These are phyloP conservation scores for Grantiella picta DNA, from an alignment of 2,113 vertebrate species.

Conservation along the genomic window DNA sequence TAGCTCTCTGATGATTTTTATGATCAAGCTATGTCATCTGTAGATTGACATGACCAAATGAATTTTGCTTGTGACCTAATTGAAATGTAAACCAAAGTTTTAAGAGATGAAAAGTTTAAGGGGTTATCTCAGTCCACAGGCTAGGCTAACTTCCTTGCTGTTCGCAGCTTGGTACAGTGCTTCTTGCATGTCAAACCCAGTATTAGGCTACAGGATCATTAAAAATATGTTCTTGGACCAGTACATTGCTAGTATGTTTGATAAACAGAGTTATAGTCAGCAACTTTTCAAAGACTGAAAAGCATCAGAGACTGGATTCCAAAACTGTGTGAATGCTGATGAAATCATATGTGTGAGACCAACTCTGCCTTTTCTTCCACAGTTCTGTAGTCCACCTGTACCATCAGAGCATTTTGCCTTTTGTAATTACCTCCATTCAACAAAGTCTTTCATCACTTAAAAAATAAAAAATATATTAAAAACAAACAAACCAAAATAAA, in stretches of 20 bases:
- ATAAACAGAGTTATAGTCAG: slow-evolving; percentile 4
- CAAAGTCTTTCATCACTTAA: background rate
- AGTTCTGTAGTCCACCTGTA: background rate
- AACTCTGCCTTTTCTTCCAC: background rate
- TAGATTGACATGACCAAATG: slow-evolving; percentile 21
- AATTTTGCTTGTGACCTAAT: slow-evolving; percentile 27
- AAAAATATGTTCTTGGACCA: background rate
- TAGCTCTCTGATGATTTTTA: slow-evolving; percentile 8
- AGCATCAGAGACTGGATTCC: background rate
- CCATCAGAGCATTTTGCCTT: background rate
- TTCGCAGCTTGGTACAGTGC: background rate
- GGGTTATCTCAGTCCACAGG: background rate
- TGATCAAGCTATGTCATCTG: slow-evolving; percentile 33
- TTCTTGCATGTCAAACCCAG: background rate
- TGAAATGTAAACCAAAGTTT: slow-evolving; percentile 35
- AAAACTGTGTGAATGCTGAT: background rate
- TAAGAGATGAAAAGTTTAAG: slow-evolving; percentile 15
- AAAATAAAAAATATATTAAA: background rate
- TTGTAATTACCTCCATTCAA: background rate
- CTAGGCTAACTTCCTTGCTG: background rate
- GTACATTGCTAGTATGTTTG: background rate
- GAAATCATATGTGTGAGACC: background rate
- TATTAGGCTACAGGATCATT: background rate
- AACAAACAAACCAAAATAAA: background rate
- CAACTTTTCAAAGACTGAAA: background rate